Conservation (phyloP, 2,113 vertebrate genomes). For the Pheucticus melanocephalus region DNA sequence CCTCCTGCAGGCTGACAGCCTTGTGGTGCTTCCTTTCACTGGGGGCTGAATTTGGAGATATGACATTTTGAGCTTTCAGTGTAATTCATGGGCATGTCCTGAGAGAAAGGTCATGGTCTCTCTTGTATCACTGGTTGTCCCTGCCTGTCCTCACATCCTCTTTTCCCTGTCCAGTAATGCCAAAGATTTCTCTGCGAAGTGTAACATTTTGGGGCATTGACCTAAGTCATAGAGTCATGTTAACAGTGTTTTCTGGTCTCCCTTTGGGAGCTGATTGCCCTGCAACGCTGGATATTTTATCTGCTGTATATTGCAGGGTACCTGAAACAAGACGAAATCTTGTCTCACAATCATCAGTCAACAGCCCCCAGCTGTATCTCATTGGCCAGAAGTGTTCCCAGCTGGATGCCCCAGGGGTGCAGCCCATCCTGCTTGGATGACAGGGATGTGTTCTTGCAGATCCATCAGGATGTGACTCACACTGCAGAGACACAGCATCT, state of each 20-base stretch:
- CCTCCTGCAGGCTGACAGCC: fast-evolving
- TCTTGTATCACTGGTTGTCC: not conserved
- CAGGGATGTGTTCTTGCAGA: not conserved
- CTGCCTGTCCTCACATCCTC: not conserved
- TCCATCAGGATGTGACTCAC: not conserved
- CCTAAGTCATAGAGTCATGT: not conserved
- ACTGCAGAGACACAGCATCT: not conserved
- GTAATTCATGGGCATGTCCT: no score
- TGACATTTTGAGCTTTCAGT: not conserved
- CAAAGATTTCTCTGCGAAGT: not conserved
- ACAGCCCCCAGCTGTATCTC: not conserved
- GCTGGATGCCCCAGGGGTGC: not conserved
- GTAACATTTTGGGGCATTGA: not conserved
- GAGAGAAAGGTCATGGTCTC: not conserved
- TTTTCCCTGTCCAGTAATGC: not conserved
- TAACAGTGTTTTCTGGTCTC: not conserved
- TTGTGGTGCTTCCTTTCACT: not conserved
- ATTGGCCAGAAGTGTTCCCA: not conserved
- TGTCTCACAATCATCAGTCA: not conserved
- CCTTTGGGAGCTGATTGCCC: not conserved
- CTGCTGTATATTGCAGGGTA: not conserved
- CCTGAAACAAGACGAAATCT: not conserved
- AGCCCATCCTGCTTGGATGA: not conserved
- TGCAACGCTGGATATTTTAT: not conserved
- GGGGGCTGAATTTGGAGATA: not conserved